Evolutionary conservation across 1,140 invertebrate genomes (phyloP).

Genomic region (Lordiphosa clarofinis): DNA sequence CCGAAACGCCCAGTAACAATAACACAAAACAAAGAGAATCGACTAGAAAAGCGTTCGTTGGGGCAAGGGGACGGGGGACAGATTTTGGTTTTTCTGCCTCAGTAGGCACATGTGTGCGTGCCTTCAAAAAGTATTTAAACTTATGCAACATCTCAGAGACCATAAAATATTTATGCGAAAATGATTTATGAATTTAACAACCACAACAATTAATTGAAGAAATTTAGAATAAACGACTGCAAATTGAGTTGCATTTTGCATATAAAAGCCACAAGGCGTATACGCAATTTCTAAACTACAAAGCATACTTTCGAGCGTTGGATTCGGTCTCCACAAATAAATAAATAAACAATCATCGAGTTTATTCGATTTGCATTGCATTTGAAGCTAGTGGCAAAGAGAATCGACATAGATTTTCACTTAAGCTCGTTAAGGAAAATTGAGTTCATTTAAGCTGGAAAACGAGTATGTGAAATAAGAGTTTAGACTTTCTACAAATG

Average conservation of each 20-base stretch:
- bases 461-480: too few relatives aligned
- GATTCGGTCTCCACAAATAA: not conserved
- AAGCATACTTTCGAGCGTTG: constrained; percentile 29
- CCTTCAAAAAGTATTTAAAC: constrained; percentile 48
- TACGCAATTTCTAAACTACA: constrained; percentile 19
- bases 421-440: not conserved
- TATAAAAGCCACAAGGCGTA: constrained; percentile 13
- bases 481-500: too few relatives aligned
- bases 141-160: constrained; percentile 46
- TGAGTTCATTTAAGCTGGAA: too few relatives aligned
- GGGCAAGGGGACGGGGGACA: not conserved
- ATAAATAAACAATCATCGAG: not conserved
- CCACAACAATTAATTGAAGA: not conserved
- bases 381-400: not conserved
- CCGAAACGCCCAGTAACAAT: constrained; percentile 35
- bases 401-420: not conserved
- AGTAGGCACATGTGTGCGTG: constrained; percentile 25
- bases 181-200: constrained; percentile 54
- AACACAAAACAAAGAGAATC: constrained; percentile 28
- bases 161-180: constrained; percentile 46
- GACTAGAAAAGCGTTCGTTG: constrained; percentile 8
- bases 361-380: not conserved
- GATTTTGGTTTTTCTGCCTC: constrained; percentile 39
- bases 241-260: too few relatives aligned
- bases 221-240: too few relatives aligned